Evolutionary conservation across 2,113 vertebrate genomes (phyloP).

Genomic region (Platanista minor): DNA sequence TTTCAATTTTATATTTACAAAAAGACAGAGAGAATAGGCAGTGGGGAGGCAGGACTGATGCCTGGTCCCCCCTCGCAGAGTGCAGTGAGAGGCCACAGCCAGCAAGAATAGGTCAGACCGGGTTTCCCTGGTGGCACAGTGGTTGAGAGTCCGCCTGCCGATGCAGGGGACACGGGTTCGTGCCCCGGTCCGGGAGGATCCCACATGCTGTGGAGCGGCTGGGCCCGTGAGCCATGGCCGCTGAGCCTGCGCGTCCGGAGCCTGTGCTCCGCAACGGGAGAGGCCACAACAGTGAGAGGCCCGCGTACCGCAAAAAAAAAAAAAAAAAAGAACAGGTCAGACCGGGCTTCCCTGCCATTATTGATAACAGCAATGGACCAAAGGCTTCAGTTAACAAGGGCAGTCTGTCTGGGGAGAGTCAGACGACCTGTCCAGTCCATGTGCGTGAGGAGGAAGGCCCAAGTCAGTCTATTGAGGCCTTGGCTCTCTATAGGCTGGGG

Average conservation of each 20-base stretch:
- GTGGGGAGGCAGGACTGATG: background rate
- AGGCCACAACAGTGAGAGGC: too few species aligned
- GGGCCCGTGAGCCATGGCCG: too few species aligned
- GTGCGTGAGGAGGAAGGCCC: background rate
- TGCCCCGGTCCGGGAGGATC: too few species aligned
- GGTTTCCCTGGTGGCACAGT: too few species aligned
- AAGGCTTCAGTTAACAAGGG: background rate
- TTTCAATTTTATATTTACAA: conserved; percentile 32
- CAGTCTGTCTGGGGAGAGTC: background rate
- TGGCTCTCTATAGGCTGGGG: background rate
- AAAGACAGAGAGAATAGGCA: background rate
- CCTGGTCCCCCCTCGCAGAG: background rate
- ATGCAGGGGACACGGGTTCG: too few species aligned
- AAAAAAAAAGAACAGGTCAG: background rate
- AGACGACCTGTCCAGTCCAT: background rate
- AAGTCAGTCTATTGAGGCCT: background rate
- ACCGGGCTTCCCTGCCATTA: background rate
- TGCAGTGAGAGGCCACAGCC: background rate
- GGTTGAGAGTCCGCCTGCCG: too few species aligned
- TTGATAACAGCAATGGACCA: background rate
- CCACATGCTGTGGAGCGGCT: too few species aligned
- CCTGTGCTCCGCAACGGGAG: too few species aligned
- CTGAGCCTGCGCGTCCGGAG: too few species aligned
- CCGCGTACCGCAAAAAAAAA: too few species aligned
- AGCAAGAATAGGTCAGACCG: background rate